These are phyloP conservation scores for Apodemus sylvaticus DNA, from an alignment of 2,113 vertebrate species.

Conservation along the genomic window DNA sequence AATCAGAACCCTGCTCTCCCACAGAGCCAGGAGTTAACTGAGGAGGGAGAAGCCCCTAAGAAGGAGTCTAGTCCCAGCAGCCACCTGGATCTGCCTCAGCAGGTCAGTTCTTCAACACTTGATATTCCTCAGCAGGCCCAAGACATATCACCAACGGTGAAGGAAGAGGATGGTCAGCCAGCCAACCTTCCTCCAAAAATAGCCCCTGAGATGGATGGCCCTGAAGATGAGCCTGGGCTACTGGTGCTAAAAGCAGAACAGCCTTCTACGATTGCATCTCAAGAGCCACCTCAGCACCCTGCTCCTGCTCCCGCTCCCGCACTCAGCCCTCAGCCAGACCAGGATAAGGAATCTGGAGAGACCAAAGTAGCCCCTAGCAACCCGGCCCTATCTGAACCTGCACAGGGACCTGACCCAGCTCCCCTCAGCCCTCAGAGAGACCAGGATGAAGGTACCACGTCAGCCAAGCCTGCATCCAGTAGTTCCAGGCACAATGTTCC, in stretches of 20 bases:
- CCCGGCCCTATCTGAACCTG: neutral
- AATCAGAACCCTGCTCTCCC: neutral
- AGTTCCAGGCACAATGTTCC: neutral
- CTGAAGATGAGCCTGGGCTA: neutral
- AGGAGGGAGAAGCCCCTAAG: neutral
- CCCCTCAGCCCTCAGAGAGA: neutral
- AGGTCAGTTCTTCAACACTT: neutral
- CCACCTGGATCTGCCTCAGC: fast-evolving
- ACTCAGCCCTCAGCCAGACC: neutral
- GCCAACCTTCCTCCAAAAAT: conserved; percentile 5
- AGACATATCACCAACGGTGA: neutral
- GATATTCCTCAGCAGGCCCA: neutral
- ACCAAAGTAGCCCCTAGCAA: neutral
- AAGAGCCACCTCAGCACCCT: neutral
- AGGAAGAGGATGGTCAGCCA: neutral
- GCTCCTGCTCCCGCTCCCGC: neutral
- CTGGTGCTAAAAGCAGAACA: neutral
- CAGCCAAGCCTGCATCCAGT: neutral
- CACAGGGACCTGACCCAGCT: neutral
- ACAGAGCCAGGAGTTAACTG: conserved; percentile 20
- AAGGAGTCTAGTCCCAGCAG: neutral
- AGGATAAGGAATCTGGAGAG: conserved; percentile 54
- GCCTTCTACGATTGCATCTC: neutral
- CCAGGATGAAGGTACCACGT: neutral
- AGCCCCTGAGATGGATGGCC: neutral